Base-by-base conservation (phyloP, 2,797 vertebrate species). In the Ctenosaura bakeri region DNA sequence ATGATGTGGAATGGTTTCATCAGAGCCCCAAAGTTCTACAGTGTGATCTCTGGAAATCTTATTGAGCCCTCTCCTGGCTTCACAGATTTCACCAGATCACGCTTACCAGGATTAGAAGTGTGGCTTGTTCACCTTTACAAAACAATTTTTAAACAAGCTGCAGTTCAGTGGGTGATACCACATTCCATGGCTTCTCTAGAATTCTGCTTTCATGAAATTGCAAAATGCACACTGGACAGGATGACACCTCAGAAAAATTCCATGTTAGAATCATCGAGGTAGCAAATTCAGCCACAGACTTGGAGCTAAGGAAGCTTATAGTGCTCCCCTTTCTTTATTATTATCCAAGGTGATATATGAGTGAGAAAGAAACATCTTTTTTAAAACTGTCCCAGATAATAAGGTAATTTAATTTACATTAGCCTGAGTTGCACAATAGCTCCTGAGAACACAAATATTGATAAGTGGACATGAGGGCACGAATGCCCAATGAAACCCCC, bases 371-470 rank as follows among this genome's bases (percentile, higher is more conserved):
- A 81, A 14, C 0, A 4, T 83, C 90, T 89, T 76, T 90, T 93
- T 93, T 86, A 24, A 91, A 94, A 89, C 89, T 94, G 86, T 88
- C 0, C 0, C 88, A 84, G 94, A 92, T 94, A 96, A 90, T 96
- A 92, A 92, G 91, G 88, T 90, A 92, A 95, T 96, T 95, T 95
- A 92, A 12, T 78, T 90, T 95, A 90, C 91, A 89, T 95, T 95
- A 93, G n/a, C 71, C 73, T 89, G 94, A 93, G 62, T 87, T 94
- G 89, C 91, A 90, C 87, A 89, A 91, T 93, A 90, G 90, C 91
- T 93, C 89, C 80, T 74, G 92, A 93, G 89, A 93, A 80, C 26
- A 86, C 91, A 94, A 95, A 94, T 94, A 95, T 96, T 95, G 96
- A 69, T 93, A 93, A 95, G 93, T 87, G 74, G 81, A 89, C 77